Evolutionary conservation across 2,113 vertebrate species (phyloP).

Genomic region (Lagopus leucura): DNA sequence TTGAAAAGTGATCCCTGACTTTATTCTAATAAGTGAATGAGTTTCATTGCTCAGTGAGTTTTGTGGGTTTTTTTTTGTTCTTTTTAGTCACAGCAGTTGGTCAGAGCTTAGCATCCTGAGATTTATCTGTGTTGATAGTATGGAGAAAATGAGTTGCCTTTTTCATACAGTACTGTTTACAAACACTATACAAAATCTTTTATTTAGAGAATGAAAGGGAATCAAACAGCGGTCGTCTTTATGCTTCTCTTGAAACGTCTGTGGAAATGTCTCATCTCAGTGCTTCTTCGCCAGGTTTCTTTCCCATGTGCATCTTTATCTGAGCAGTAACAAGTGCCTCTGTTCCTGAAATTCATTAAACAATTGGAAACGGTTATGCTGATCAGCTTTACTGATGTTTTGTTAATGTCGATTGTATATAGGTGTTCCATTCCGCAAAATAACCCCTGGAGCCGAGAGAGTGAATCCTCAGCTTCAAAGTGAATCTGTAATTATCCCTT

Average conservation of each 20-base stretch:
- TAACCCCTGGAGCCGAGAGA: not conserved
- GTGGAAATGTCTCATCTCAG: not conserved
- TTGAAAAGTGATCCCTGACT: not conserved
- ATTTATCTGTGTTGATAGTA: not conserved
- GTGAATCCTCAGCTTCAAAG: not conserved
- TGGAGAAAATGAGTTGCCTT: not conserved
- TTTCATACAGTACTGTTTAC: not conserved
- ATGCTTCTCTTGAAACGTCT: not conserved
- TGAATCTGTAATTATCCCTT: conserved; percentile 17
- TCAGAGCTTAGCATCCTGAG: not conserved
- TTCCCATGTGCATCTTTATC: not conserved
- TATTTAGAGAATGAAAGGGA: not conserved
- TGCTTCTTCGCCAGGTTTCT: not conserved
- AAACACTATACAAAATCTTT: not conserved
- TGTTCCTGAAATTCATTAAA: conserved; percentile 16
- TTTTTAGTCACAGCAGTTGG: not conserved
- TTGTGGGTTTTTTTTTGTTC: not conserved
- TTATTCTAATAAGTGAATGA: not conserved
- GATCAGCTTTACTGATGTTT: not conserved
- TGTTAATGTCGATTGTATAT: not conserved
- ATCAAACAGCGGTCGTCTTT: not conserved
- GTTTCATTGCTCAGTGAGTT: not conserved
- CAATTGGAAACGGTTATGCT: not conserved
- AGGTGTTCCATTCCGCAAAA: conserved; percentile 12
- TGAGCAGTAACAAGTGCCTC: not conserved